Conservation (phyloP, 2,888 invertebrate species). For the Agonopterix alstromeriana region DNA sequence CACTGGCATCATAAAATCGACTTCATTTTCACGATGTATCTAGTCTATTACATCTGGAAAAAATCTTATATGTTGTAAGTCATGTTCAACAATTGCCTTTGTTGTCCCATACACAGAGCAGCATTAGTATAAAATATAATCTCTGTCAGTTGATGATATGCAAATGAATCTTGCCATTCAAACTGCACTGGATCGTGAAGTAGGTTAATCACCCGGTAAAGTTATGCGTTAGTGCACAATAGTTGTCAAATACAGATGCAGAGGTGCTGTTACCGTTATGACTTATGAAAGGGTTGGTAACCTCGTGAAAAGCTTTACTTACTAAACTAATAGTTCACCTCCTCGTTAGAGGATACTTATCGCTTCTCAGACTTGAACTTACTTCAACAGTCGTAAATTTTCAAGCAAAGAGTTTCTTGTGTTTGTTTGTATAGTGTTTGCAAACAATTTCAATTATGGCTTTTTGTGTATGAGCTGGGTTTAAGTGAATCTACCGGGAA, state of each 20-base stretch:
- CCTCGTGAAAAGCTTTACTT: constrained; percentile 17
- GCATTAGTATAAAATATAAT: constrained; percentile 6
- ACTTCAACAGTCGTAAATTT: constrained; percentile 11
- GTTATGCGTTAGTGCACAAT: constrained; percentile 14
- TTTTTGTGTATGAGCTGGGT: too few species aligned
- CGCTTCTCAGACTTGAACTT: constrained; percentile 9
- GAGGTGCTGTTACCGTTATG: constrained; percentile 18
- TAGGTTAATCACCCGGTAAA: constrained; percentile 8
- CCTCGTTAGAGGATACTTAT: constrained; percentile 12
- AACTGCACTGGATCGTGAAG: constrained; percentile 8
- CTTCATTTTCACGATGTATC: background rate
- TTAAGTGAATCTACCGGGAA: too few species aligned
- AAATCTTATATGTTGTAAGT: constrained; percentile 1
- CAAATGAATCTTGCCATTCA: constrained; percentile 8
- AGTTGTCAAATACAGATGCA: constrained; percentile 27
- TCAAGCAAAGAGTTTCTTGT: background rate
- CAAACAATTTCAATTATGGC: too few species aligned
- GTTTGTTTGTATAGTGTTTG: too few species aligned
- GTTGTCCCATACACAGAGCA: background rate
- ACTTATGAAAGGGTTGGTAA: constrained; percentile 14
- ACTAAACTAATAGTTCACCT: constrained; percentile 22
- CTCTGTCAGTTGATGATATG: constrained; percentile 8
- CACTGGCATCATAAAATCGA: constrained; percentile 5
- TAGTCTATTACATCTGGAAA: constrained; percentile 1
- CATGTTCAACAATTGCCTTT: background rate